phyloP scores from a whole-genome alignment of 2,888 invertebrate species.

The Orthonychiurus folsomi region DNA sequence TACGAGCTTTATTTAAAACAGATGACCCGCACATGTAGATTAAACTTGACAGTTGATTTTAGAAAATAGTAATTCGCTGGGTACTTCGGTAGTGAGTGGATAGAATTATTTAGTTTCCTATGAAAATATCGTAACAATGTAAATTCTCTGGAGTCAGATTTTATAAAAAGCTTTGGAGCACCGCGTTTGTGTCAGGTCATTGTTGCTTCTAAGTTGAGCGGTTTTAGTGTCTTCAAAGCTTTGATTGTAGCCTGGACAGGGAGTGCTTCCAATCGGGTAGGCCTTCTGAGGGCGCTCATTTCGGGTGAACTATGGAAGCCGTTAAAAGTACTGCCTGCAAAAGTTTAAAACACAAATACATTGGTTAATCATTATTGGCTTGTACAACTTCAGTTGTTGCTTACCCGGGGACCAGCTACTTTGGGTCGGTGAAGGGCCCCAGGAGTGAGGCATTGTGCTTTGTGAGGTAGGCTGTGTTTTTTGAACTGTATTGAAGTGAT shows the following conservation, averaged over 20 bases:
- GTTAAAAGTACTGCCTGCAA: slow-evolving; percentile 27
- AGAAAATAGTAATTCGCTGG: too few species aligned
- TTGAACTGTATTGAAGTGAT: slow-evolving; percentile 30
- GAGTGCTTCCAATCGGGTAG: slow-evolving; percentile 48
- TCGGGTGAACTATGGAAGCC: slow-evolving; percentile 42
- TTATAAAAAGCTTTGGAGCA: too few species aligned
- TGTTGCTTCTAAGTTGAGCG: neutral
- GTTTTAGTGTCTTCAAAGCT: neutral
- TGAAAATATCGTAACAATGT: too few species aligned
- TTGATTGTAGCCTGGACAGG: slow-evolving; percentile 40
- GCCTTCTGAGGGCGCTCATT: slow-evolving; percentile 43
- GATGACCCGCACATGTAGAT: too few species aligned
- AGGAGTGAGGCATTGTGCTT: slow-evolving; percentile 29
- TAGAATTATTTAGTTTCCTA: too few species aligned
- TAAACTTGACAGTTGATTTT: too few species aligned
- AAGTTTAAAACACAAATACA: neutral
- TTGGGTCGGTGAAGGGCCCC: slow-evolving; percentile 39
- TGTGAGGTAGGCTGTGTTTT: slow-evolving; percentile 18
- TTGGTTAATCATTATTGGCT: too few species aligned
- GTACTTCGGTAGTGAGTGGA: too few species aligned
- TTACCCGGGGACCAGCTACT: neutral
- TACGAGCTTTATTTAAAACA: too few species aligned
- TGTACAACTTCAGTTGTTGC: too few species aligned
- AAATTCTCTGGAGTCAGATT: too few species aligned
- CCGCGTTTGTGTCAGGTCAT: too few species aligned